Base-by-base conservation (phyloP, 1,140 invertebrate genomes). In the Chelonus insularis region DNA sequence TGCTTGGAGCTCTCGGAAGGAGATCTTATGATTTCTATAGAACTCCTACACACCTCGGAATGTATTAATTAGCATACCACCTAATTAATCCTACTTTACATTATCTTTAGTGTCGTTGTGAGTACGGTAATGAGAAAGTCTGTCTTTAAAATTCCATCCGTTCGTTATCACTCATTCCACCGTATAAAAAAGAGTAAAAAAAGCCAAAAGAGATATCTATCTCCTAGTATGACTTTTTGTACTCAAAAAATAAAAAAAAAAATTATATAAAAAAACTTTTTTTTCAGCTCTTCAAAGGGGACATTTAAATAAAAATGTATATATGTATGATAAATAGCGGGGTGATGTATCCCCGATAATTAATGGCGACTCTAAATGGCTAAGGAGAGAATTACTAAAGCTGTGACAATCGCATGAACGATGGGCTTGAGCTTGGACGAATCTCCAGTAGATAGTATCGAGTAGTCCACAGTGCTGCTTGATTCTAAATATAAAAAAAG, bases 401-500 rank as follows among this genome's bases (percentile, higher is more conserved):
- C 71, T 68, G 78, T 67, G 66, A 76, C 72, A 74, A 79, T 67
- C 69, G 73, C 68, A 72, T 64, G 73, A 70, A 79, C 70, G 66
- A 72, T 65, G 70, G 75, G 71, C 71, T 76, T 77, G 73, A 69
- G 63, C 72, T 76, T 77, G 72, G 70, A 64, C 67, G 70, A 71
- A 70, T 71, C 76, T 72, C 78, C 79, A 74, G 72, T 68, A 71
- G 69, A 69, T 72, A 69, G 54, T 72, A 76, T 52, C 68, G 69
- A 65, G 73, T 73, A 70, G 71, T 80, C 77, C 76, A 72, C 62
- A 69, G 68, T 67, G 69, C 21, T 65, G 73, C 67, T 57, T 72
- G 78, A 75, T 74, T 80, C 79, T 81, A 71, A 77, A 81, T 80
- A 76, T 75, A 77, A 78, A 73, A 66, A 74, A 73, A 74, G 39